These are phyloP conservation scores for Etheostoma perlongum DNA, from an alignment of 2,797 vertebrate species.

Conservation along the genomic window DNA sequence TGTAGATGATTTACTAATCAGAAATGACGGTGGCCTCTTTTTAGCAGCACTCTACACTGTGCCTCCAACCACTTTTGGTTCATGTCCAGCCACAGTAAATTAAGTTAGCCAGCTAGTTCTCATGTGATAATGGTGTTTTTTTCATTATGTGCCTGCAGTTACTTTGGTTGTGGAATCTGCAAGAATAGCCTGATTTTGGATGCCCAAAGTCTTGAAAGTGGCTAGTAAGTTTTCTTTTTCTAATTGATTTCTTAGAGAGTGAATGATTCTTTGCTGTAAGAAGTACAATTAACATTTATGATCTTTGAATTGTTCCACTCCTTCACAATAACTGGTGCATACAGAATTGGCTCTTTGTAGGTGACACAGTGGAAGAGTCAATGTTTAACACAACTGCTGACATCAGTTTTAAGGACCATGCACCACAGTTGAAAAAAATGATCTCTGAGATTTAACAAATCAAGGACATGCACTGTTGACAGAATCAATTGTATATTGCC, in stretches of 20 bases:
- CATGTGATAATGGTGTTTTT: slow-evolving; percentile 68
- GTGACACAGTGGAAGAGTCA: slow-evolving; percentile 9
- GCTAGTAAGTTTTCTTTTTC: slow-evolving; percentile 42
- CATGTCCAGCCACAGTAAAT: slow-evolving; percentile 50
- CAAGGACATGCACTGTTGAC: background rate
- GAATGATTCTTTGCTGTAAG: background rate
- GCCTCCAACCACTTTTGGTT: slow-evolving; percentile 6
- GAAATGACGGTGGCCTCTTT: background rate
- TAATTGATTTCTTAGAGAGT: background rate
- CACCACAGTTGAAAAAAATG: background rate
- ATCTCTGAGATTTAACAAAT: slow-evolving; percentile 18
- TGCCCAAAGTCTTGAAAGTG: background rate
- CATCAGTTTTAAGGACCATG: background rate
- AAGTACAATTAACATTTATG: background rate
- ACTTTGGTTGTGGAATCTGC: slow-evolving; percentile 12
- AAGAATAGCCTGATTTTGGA: slow-evolving; percentile 5
- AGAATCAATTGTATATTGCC: background rate
- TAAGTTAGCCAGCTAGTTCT: slow-evolving; percentile 57
- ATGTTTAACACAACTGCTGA: slow-evolving; percentile 47
- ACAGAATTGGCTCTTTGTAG: background rate
- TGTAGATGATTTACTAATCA: background rate
- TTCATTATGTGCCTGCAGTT: slow-evolving; percentile 24
- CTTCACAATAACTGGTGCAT: background rate
- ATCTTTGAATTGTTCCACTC: background rate
- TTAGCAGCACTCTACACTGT: background rate